Evolutionary conservation across 1,140 invertebrate genomes (phyloP).

Genomic region (Drosophila lacertosa): DNA sequence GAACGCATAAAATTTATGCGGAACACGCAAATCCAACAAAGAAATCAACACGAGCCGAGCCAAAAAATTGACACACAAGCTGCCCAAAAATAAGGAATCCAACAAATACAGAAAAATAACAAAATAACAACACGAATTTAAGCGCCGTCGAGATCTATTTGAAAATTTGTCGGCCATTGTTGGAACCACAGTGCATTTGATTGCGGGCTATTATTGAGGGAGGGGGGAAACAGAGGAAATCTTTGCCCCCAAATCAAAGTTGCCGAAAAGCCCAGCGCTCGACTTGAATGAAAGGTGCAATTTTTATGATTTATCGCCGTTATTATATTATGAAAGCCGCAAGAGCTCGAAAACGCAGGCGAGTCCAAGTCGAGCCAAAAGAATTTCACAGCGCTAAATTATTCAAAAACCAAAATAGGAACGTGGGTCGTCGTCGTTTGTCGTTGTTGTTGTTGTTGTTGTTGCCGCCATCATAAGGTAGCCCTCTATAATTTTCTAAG

Average conservation of each 20-base stretch:
- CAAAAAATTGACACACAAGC: constrained; percentile 55
- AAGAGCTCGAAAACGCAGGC: constrained; percentile 45
- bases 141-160: constrained; percentile 39
- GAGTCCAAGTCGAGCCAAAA: constrained; percentile 44
- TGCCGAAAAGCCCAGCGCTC: constrained; percentile 48
- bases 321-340: constrained; percentile 81
- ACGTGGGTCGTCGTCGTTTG: constrained; percentile 32
- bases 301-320: constrained; percentile 82
- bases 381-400: constrained; percentile 75
- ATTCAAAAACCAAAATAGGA: constrained; percentile 70
- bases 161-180: constrained; percentile 22
- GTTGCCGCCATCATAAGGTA: constrained; percentile 37
- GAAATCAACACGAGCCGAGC: constrained; percentile 54
- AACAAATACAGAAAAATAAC: constrained; percentile 5
- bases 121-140: constrained; percentile 20
- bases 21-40: constrained; percentile 74
- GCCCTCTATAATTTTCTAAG: constrained; percentile 70
- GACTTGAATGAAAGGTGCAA: constrained; percentile 82
- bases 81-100: constrained; percentile 47
- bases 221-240: background rate
- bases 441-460: constrained; percentile 1
- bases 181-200: constrained; percentile 23
- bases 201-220: constrained; percentile 46
- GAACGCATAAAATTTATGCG: constrained; percentile 81
- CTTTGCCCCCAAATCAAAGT: constrained; percentile 37